Evolutionary conservation across 2,113 vertebrate species (phyloP).

Genomic region (Corydoras maculifer): DNA sequence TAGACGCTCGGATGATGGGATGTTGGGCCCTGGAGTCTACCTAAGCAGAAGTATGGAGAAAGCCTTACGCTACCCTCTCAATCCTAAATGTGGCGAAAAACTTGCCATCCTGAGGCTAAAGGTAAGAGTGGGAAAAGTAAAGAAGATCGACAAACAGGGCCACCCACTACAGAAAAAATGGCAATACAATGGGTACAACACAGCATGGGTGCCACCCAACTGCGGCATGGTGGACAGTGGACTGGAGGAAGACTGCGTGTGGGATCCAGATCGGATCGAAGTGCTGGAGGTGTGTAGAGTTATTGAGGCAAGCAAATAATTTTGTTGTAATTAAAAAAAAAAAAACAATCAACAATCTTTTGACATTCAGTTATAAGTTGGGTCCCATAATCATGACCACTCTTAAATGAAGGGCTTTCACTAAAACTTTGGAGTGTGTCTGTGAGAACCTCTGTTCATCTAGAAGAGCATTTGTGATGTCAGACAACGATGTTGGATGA

Average conservation of each 20-base stretch:
- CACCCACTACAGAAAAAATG: constrained; percentile 51
- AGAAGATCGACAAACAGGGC: constrained; percentile 36
- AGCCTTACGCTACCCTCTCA: constrained; percentile 47
- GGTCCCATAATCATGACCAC: no score
- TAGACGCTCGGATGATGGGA: constrained; percentile 13
- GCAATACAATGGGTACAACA: constrained; percentile 7
- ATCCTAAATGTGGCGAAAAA: background rate
- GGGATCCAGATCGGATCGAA: constrained; percentile 39
- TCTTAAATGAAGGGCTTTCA: no score
- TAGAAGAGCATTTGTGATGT: no score
- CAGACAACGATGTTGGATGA: no score
- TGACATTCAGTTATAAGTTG: no score
- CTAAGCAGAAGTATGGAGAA: constrained; percentile 57
- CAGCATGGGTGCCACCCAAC: constrained; percentile 42
- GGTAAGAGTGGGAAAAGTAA: constrained; percentile 43
- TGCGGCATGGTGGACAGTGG: constrained; percentile 55
- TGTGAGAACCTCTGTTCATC: no score
- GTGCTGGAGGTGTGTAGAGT: constrained; percentile 25
- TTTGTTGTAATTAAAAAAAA: no score
- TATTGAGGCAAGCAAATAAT: no score
- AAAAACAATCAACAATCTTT: no score
- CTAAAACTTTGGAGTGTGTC: no score
- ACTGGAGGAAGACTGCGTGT: constrained; percentile 60
- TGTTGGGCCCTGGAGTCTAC: constrained; percentile 61
- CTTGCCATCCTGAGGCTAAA: constrained; percentile 42